These are phyloP conservation scores for Albula goreensis DNA, from an alignment of 2,113 vertebrate species.

Conservation along the genomic window DNA sequence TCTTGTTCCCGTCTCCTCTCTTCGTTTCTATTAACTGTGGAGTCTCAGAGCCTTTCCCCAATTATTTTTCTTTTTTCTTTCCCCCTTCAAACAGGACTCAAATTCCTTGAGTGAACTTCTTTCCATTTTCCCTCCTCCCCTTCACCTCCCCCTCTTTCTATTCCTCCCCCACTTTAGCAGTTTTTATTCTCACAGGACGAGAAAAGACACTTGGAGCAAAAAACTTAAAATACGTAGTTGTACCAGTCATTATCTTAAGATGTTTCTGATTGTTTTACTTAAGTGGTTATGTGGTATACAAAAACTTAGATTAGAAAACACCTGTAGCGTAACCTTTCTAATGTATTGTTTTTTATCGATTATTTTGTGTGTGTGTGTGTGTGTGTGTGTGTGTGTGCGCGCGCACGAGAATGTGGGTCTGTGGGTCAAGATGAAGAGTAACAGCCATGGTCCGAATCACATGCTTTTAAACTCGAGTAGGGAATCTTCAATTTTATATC, in stretches of 20 bases:
- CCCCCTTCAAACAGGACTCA: conserved; percentile 58
- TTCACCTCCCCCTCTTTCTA: conserved; percentile 6
- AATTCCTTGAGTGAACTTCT: conserved; percentile 71
- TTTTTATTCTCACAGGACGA: background rate
- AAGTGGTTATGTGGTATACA: background rate
- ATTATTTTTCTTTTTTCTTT: conserved; percentile 33
- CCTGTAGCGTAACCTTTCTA: background rate
- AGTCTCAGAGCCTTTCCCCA: background rate
- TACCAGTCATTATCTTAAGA: background rate
- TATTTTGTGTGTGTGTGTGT: background rate
- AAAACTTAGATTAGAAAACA: background rate
- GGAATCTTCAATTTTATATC: too few species aligned
- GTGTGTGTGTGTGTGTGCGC: background rate
- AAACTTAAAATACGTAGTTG: background rate
- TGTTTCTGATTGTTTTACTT: background rate
- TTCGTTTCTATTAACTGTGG: conserved; percentile 36
- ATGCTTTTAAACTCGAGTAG: background rate
- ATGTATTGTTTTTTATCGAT: background rate
- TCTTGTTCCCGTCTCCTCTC: conserved; percentile 5
- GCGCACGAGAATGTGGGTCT: background rate
- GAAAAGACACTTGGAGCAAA: background rate
- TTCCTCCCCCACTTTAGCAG: conserved; percentile 4
- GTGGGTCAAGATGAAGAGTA: background rate
- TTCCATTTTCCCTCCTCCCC: conserved; percentile 51
- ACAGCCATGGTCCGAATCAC: background rate